Percentiles rank a stretch among this genome's conserved stretches.
Evolutionary conservation across 2,113 vertebrate genomes (phyloP).

Genomic region (Mirounga angustirostris): DNA sequence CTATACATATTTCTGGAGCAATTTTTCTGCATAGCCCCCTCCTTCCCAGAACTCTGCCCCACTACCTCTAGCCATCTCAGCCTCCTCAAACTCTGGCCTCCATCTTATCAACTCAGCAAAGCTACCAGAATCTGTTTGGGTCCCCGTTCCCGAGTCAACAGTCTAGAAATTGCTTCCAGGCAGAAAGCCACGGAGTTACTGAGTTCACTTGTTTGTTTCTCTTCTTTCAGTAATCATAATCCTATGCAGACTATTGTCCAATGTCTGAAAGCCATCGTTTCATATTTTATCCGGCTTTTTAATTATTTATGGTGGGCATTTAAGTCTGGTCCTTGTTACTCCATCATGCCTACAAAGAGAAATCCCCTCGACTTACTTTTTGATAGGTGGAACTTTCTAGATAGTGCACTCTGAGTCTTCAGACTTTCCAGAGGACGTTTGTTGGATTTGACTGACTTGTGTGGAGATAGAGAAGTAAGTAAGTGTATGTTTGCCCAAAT

Average conservation of each 20-base stretch:
- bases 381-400: neutral
- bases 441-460: neutral
- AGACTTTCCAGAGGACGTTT: conserved; percentile 43
- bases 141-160: neutral
- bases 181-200: neutral
- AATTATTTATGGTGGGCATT: neutral
- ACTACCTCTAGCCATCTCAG: neutral
- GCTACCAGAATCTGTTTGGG: neutral
- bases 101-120: neutral
- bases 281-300: neutral
- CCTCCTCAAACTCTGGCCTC: neutral
- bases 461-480: neutral
- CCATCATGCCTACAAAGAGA: neutral
- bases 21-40: neutral
- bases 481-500: neutral
- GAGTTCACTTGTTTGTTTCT: conserved; percentile 13
- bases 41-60: neutral
- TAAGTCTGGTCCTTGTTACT: neutral
- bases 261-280: neutral
- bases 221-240: conserved; percentile 10
- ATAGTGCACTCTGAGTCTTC: neutral
- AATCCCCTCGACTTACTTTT: neutral
- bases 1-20: neutral
- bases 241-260: neutral
- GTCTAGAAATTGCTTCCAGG: neutral